Evolutionary conservation across 2,113 vertebrate genomes (phyloP).

Genomic region (Carollia perspicillata): DNA sequence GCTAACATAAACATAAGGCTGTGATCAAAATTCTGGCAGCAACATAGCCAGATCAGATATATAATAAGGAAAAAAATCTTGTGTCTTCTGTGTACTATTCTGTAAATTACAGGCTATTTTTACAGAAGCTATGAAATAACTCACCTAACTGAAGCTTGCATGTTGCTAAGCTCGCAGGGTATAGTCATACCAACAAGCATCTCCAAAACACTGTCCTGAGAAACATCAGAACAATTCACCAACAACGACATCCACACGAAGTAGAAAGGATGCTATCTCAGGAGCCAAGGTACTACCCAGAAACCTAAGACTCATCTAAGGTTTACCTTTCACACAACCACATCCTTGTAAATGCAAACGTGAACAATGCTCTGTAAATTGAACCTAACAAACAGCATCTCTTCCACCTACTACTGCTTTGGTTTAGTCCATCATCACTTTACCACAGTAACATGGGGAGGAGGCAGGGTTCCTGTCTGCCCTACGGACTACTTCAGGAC

Average conservation of each 20-base stretch:
- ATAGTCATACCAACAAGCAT: not conserved
- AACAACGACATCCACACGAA: not conserved
- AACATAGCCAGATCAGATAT: not conserved
- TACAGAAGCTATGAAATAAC: not conserved
- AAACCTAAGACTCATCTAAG: not conserved
- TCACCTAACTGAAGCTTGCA: not conserved
- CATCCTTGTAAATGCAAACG: not conserved
- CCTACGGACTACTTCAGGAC: not conserved
- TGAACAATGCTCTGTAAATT: not conserved
- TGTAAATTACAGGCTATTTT: not conserved
- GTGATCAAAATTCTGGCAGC: not conserved
- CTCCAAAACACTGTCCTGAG: not conserved
- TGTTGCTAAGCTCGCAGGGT: not conserved
- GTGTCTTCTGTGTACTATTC: not conserved
- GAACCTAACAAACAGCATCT: not conserved
- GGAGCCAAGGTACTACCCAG: not conserved
- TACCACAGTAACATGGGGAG: not conserved
- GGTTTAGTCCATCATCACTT: not conserved
- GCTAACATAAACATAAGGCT: not conserved
- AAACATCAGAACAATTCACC: not conserved
- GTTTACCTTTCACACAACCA: not conserved
- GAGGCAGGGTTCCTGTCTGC: not conserved
- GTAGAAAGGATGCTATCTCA: not conserved
- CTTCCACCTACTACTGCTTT: not conserved
- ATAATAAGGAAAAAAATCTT: not conserved